Evolutionary conservation across 2,797 vertebrate genomes (phyloP).

Genomic region (Hyperoplus immaculatus): DNA sequence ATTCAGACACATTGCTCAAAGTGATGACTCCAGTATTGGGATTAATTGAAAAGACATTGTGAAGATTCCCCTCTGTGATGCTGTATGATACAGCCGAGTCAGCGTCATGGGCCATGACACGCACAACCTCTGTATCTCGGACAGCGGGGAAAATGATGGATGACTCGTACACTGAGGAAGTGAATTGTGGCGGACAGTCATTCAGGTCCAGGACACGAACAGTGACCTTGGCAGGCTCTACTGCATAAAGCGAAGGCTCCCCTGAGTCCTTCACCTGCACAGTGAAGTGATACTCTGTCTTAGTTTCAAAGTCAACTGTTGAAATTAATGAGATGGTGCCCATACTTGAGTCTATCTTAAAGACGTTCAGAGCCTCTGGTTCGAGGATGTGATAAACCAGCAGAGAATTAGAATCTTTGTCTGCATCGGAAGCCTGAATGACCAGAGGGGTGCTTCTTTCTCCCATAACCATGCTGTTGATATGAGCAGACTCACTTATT

Average conservation of each 20-base stretch:
- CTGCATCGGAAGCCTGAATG: constrained; percentile 89
- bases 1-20: constrained; percentile 82
- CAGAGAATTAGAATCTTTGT: constrained; percentile 90
- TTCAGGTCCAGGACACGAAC: constrained; percentile 90
- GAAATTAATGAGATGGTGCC: constrained; percentile 89
- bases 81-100: constrained; percentile 92
- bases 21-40: constrained; percentile 87
- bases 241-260: constrained; percentile 87
- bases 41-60: constrained; percentile 87
- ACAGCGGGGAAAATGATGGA: constrained; percentile 87
- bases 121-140: constrained; percentile 87
- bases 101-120: constrained; percentile 87
- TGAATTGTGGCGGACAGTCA: constrained; percentile 92
- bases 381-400: constrained; percentile 93
- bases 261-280: constrained; percentile 93
- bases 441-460: constrained; percentile 91
- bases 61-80: constrained; percentile 87
- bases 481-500: constrained; percentile 89
- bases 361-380: constrained; percentile 87
- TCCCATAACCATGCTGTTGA: constrained; percentile 91
- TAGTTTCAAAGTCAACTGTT: constrained; percentile 90
- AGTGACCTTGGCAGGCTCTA: constrained; percentile 88
- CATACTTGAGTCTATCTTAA: constrained; percentile 91
- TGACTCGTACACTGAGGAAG: constrained; percentile 83
- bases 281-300: constrained; percentile 87